A percentile compares a stretch with the other conserved stretches of the same genome.
Conservation (phyloP, 1,140 invertebrate species). For the Calosoma granatense region DNA sequence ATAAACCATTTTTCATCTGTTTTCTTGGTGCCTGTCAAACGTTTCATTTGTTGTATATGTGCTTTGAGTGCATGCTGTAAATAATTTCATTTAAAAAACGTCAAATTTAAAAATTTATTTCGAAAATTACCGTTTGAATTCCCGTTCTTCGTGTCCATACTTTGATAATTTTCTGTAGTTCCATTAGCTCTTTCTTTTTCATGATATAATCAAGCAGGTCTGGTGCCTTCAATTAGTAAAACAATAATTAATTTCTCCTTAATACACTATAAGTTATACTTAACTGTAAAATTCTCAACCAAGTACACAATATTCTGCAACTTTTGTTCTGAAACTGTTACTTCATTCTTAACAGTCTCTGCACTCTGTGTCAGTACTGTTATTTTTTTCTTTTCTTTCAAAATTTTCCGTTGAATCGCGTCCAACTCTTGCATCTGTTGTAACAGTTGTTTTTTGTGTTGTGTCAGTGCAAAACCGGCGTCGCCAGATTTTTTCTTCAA, state of each 20-base stretch:
- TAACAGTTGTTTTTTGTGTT: constrained; percentile 25
- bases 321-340: not conserved
- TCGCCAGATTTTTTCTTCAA: constrained; percentile 35
- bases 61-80: not conserved
- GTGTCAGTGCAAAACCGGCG: constrained; percentile 24
- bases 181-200: not conserved
- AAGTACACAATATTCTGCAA: not conserved
- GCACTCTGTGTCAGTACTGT: not conserved
- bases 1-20: not conserved
- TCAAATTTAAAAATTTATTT: not conserved
- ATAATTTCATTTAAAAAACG: not conserved
- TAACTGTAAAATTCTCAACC: not conserved
- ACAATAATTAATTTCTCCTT: not conserved
- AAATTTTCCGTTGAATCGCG: not conserved
- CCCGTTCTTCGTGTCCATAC: not conserved
- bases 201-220: not conserved
- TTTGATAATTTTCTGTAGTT: not conserved
- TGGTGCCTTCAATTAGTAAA: not conserved
- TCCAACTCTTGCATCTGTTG: constrained; percentile 13
- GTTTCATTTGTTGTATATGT: not conserved
- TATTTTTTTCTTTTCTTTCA: not conserved
- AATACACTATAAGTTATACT: not conserved
- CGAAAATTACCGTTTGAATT: not conserved
- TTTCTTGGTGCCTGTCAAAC: not conserved
- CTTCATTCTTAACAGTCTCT: not conserved